phyloP scores from a whole-genome alignment of 2,888 invertebrate species.

The Adela reaumurella region DNA sequence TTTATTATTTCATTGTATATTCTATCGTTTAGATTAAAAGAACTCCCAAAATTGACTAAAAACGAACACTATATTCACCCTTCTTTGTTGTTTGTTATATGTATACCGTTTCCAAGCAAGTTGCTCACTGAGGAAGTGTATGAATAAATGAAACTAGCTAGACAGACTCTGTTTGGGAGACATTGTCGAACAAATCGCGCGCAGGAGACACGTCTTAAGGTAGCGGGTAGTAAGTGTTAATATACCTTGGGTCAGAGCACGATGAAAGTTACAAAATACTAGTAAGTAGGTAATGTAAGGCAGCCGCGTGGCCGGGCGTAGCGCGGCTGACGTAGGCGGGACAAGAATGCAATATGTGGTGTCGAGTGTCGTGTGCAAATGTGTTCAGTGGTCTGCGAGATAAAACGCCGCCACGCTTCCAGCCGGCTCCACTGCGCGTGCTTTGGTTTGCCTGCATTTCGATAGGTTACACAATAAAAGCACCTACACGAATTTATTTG shows the following conservation, averaged over 20 bases:
- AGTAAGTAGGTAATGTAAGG: constrained; percentile 33
- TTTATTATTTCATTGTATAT: too few relatives aligned
- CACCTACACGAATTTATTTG: constrained; percentile 8
- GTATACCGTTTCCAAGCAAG: constrained; percentile 9
- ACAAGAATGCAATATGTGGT: constrained; percentile 41
- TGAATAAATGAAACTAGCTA: neutral
- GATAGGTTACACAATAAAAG: constrained; percentile 2
- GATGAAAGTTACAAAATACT: constrained; percentile 50
- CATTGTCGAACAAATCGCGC: too few relatives aligned
- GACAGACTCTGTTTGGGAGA: neutral
- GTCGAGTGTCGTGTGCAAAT: neutral
- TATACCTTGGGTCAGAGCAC: constrained; percentile 35
- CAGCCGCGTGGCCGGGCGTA: constrained; percentile 17
- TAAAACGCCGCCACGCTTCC: neutral
- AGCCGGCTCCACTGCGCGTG: too few relatives aligned
- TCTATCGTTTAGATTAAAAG: too few relatives aligned
- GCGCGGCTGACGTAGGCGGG: constrained; percentile 31
- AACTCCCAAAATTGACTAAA: too few relatives aligned
- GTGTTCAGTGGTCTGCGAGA: neutral
- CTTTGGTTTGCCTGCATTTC: neutral
- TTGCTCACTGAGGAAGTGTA: too few relatives aligned
- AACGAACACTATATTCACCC: too few relatives aligned
- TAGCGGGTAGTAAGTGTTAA: too few relatives aligned
- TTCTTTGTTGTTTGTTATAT: too few relatives aligned
- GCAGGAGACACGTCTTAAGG: too few relatives aligned